Evolutionary conservation across 1,140 invertebrate species (phyloP), one percentile per base, ranked within the genome.

Genomic region (Venustaconcha ellipsiformis): DNA sequence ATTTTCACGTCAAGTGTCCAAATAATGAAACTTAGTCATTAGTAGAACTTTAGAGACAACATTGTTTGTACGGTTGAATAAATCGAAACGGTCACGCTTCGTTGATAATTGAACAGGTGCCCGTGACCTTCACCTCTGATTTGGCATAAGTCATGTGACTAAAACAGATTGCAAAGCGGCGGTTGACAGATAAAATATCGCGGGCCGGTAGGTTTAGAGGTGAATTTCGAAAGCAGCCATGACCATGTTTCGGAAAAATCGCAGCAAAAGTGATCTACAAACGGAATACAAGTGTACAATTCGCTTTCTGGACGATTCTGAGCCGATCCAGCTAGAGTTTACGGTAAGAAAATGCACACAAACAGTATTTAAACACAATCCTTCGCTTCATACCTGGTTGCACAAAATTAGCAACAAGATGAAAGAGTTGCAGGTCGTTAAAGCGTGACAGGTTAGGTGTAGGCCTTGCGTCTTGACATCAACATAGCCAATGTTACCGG

Each of bases 321-420:
- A 98, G 92, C 95, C 97, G 83, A 92, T 99, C 85, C 95, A 97
- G 92, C 96, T 96, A 90, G 96, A 97, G 92, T 98, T 98, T 93
- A 96, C 96, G 93, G 96, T 97, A 91, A 84, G 84, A 48, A 48
- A 48, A 48, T 48, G 6, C 37, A 48, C 37, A 48, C 37, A 48
- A 48, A 48, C 37, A 48, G 8, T 37, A 48, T 48, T 48, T 11
- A 48, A 6, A 48, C 11, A 8, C 11, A 48, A 48, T 48, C 37
- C 37, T 48, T 48, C 11, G 37, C 6, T 48, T 48, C 37, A 48
- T 48, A 48, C 37, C 37, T 48, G 37, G 37, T 8, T 48, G 37
- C 37, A 48, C 37, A 48, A 48, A 48, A 48, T 48, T 48, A 48
- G 37, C 37, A 4, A 48, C 6, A 48, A 48, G 37, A 48, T 48